Evolutionary conservation across 2,888 invertebrate species (phyloP), one percentile per base, ranked within the genome.

Genomic region (Oxytorus armatus): DNA sequence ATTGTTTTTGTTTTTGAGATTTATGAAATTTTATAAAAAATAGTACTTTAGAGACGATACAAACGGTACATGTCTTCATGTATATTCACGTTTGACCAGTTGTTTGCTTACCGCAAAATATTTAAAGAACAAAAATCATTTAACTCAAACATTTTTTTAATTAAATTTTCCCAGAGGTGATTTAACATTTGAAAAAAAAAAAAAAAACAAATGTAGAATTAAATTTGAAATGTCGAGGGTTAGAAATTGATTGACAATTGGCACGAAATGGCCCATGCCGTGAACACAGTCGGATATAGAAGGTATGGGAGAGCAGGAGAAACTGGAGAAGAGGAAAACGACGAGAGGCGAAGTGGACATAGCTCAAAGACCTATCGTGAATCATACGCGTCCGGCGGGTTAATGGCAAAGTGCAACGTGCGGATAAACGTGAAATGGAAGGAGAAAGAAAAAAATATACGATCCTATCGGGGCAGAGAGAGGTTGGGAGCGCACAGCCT

Each of bases 381-480:
- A 83, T 84, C 82, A 80, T 80, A 79, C 82, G 63, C 68, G 69
- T 80, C 83, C 80, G 83, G 76, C 80, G 66, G 74, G 77, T 76
- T 84, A 84, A 84, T 83, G 82, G 82, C 79, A 69, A 66, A 79
- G 76, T 76, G 76, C 73, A 83, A 81, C 76, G 73, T 65, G 63
- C 63, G 42, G 53, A 63, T 53, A 70, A 81, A 77, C 66, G 77
- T 70, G 51, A 81, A 83, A 84, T 77, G 51, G 8, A 29, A 57
- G 29, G 44, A 53, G 29, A 25, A 29, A 44, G 3, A 16, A 29
- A 53, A 42, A 49, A 61, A 53, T 16, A 42, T 44, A 79, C 79
- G 88, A 88, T 88, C 84, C 79, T 87, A 88, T 86, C 88, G 83
- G n/a, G n/a, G 82, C 81, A 59, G 84, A 79, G 87, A 83, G 86